Evolutionary conservation across 37 sponge, comb jelly and placozoan genomes (phyloP), one percentile per base, ranked within the genome.

Genomic region (Chondrosia reniformis): DNA sequence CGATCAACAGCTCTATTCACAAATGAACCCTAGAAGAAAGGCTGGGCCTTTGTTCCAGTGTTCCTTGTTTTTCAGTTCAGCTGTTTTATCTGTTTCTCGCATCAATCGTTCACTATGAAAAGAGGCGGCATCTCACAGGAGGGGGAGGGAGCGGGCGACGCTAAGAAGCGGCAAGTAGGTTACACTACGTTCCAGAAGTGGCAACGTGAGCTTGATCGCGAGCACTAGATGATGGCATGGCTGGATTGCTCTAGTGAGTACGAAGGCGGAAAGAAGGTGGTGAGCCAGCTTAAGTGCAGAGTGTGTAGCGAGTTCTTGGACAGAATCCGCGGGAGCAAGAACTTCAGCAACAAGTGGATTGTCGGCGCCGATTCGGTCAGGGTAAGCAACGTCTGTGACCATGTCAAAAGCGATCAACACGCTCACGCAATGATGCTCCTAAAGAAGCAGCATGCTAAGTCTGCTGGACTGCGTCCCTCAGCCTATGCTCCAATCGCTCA

Each of bases 291-390:
- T 62, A 83, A 83, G 76, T 84, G 84, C 58, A 46, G 38, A 40
- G 75, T 85, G 39, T 85, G 80, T 45, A 44, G 13, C 22, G 44
- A 85, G 46, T 73, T 62, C 74, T 46, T 33, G 6, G 79, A 79
- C 21, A 79, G 59, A 44, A 72, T 71, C 69, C 80, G 61, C 42
- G 46, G 45, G 40, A 76, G 83, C 28, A 83, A 76, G 67, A 75
- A 83, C 67, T 83, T 83, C 39, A 83, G 83, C 40, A 66, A 83
- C 65, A 83, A 63, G 73, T 83, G 83, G 83, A 83, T 83, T 52
- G 84, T 84, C 37, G 80, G 80, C 30, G 85, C 85, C 63, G 45
- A 85, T 37, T 85, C 80, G 3, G 80, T 79, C 17, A 59, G 75
- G 37, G 56, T 64, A 64, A 86, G 78, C 78, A 86, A 86, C 74